phyloP scores from a whole-genome alignment of 2,113 vertebrate species.

The Semicossyphus pulcher region DNA sequence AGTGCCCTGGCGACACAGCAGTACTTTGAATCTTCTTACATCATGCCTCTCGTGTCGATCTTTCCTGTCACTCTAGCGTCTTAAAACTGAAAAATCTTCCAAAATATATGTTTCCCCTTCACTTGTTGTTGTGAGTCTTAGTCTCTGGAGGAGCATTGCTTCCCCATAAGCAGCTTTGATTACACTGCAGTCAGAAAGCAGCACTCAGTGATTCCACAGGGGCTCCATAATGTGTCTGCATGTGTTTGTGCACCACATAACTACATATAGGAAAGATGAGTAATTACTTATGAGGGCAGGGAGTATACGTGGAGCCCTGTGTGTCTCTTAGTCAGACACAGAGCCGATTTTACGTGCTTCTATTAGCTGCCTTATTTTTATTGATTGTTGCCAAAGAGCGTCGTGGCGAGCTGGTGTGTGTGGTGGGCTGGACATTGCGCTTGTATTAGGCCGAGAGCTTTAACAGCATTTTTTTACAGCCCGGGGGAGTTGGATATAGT shows the following conservation, averaged over 20 bases:
- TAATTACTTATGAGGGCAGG: conserved; percentile 2
- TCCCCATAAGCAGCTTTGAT: background rate
- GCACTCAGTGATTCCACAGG: conserved; percentile 8
- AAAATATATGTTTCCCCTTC: background rate
- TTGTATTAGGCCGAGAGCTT: conserved; percentile 61
- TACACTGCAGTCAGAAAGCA: background rate
- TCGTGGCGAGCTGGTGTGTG: conserved; percentile 18
- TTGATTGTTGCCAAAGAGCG: conserved; percentile 59
- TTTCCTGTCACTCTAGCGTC: background rate
- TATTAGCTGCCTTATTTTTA: conserved; percentile 63
- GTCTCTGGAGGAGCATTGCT: background rate
- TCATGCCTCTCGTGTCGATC: background rate
- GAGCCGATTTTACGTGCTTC: conserved; percentile 56
- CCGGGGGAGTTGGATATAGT: conserved; percentile 40
- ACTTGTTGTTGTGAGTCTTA: background rate
- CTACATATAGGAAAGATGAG: background rate
- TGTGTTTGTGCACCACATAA: background rate
- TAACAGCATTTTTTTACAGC: conserved; percentile 58
- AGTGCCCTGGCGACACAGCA: background rate
- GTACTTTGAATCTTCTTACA: conserved; percentile 4
- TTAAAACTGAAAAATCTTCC: background rate
- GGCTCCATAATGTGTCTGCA: background rate
- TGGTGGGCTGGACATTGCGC: background rate
- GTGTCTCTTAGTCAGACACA: conserved; percentile 54
- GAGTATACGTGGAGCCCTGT: background rate